Base-by-base conservation (phyloP, 2,113 vertebrate species). In the Fulica atra region DNA sequence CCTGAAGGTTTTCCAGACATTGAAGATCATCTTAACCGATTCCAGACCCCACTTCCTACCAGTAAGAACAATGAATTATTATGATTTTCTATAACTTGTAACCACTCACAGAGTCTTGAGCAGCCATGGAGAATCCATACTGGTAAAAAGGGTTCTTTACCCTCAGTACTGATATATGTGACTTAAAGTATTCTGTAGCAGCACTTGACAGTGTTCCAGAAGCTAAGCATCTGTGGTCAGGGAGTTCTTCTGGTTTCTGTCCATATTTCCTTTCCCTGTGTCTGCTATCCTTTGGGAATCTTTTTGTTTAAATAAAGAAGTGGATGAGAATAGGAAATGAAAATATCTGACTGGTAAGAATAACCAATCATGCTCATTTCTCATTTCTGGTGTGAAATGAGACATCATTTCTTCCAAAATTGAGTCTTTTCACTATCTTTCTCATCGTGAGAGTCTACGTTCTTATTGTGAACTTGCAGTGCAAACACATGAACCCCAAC, bases 311-410 rank as follows among this genome's bases (percentile, higher is more conserved):
- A 66, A 38, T 38, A 18, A 25, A 65, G 70, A 65, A 65, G 24
- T 10, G 4, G 17, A 54, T 2, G 3, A 74, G 38, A 54, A n/a
- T 18, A 87, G 24, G 12, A 54, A 46, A 38, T 21, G 28, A 53
- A 10, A 42, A 16, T 13, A 1, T 44, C 25, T 59, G 23, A 40
- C 51, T 25, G 23, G 13, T 89, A 83, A 91, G 83, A 91, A 82
- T 70, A 94, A 82, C 50, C 65, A 36, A n/a, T 66, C 35, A 9
- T 15, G 28, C 87, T 86, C 61, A 86, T 93, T 96, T 96, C 66
- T 91, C 84, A 44, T 57, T n/a, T n/a, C 23, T 26, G 8, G 8
- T 91, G 87, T n/a, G 71, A 93, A 93, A 94, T 70, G 61, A 91
- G 83, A 21, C 65, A 66, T 86, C 57, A 74, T 81, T 91, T 82